Evolutionary conservation across 2,888 invertebrate genomes (phyloP).

Genomic region (Meghimatium bilineatum): DNA sequence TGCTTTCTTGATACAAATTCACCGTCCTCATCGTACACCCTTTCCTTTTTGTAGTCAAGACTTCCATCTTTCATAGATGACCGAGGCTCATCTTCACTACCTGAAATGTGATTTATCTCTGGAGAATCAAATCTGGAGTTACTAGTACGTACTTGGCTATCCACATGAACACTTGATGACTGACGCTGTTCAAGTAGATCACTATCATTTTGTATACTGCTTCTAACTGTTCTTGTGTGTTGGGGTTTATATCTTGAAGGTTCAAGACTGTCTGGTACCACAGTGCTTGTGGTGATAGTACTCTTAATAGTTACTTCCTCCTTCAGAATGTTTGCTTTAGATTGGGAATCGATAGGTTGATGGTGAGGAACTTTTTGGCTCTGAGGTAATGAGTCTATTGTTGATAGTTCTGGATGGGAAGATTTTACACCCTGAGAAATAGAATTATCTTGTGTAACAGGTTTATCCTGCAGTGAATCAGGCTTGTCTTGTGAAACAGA

Average conservation of each 20-base stretch:
- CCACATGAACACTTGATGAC: not conserved
- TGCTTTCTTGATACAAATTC: not conserved
- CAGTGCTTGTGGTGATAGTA: not conserved
- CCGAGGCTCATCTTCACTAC: conserved; percentile 8
- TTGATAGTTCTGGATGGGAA: not conserved
- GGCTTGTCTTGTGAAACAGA: not conserved
- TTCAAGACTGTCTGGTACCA: not conserved
- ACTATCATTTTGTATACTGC: not conserved
- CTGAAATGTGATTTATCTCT: conserved; percentile 1
- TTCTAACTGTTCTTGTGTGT: not conserved
- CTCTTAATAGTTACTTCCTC: not conserved
- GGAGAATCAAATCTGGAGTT: not conserved
- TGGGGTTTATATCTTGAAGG: conserved; percentile 11
- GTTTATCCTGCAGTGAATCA: not conserved
- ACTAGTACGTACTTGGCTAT: not conserved
- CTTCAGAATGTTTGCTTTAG: not conserved
- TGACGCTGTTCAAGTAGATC: not conserved
- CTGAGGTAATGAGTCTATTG: not conserved
- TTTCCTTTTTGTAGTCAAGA: not conserved
- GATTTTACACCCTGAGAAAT: not conserved
- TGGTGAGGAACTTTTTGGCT: not conserved
- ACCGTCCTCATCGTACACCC: not conserved
- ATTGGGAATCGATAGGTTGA: not conserved
- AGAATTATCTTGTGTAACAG: conserved; percentile 3
- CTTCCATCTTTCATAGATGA: not conserved